A percentile compares a stretch with the other conserved stretches of the same genome.
Conservation (phyloP, 2,888 invertebrate genomes). For the Pollenia angustigena region DNA sequence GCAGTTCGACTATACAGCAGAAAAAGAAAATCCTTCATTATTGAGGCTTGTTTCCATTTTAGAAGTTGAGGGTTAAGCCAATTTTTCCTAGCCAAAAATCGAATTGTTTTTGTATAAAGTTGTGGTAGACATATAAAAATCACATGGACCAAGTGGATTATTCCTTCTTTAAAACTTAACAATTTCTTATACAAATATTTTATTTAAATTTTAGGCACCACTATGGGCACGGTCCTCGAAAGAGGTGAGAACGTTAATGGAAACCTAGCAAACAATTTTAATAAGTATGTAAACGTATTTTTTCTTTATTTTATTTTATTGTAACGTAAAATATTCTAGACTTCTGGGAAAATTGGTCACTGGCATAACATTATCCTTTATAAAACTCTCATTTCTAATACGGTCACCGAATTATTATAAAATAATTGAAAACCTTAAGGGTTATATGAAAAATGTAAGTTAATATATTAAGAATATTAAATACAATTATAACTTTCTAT, state of each 20-base stretch:
- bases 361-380: slow-evolving; percentile 40
- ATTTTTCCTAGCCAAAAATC: no score
- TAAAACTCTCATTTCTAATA: slow-evolving; percentile 57
- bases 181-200: no score
- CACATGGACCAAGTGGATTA: no score
- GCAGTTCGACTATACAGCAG: no score
- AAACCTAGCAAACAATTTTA: slow-evolving; percentile 45
- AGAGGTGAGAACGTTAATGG: slow-evolving; percentile 32
- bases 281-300: slow-evolving; percentile 12
- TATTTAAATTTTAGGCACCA: slow-evolving; percentile 29
- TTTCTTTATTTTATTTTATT: not conserved
- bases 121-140: no score
- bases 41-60: no score
- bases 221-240: slow-evolving; percentile 31
- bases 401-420: slow-evolving; percentile 67
- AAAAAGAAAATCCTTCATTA: no score
- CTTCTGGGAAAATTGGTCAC: slow-evolving; percentile 53
- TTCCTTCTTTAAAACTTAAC: no score
- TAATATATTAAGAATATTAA: not conserved
- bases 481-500: no score
- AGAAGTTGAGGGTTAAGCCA: no score
- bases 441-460: slow-evolving; percentile 55
- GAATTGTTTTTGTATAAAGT: no score
- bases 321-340: not conserved
- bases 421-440: slow-evolving; percentile 53